A percentile compares a stretch with the other conserved stretches of the same genome.
Conservation (phyloP, 2,888 invertebrate species). For the Osmoderma eremita region DNA sequence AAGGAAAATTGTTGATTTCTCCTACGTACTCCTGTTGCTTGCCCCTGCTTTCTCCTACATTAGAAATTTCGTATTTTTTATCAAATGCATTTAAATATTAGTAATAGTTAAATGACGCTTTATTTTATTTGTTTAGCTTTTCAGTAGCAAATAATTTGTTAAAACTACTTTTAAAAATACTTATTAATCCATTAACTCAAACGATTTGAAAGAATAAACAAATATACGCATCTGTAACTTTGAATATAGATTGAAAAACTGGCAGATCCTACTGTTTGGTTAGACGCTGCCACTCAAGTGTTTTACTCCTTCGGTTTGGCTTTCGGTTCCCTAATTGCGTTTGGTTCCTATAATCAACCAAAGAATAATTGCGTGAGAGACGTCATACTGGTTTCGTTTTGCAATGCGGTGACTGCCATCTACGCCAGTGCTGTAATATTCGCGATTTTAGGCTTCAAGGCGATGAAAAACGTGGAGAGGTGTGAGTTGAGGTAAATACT, state of each 20-base stretch:
- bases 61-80: too few relatives aligned
- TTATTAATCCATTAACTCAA: neutral
- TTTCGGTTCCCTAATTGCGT: slow-evolving; percentile 94
- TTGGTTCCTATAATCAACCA: slow-evolving; percentile 94
- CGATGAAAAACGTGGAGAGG: slow-evolving; percentile 87
- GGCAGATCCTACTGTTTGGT: slow-evolving; percentile 89
- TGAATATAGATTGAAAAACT: slow-evolving; percentile 79
- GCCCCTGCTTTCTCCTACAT: too few relatives aligned
- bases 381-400: slow-evolving; percentile 88
- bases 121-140: too few relatives aligned
- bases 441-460: slow-evolving; percentile 95
- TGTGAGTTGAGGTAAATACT: slow-evolving; percentile 77
- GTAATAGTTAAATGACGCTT: too few relatives aligned
- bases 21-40: too few relatives aligned
- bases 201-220: too few relatives aligned
- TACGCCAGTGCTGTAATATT: slow-evolving; percentile 96
- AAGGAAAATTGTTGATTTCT: too few relatives aligned
- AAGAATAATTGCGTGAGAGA: slow-evolving; percentile 95
- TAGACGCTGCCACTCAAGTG: slow-evolving; percentile 96
- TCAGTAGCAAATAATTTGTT: too few relatives aligned
- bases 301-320: slow-evolving; percentile 96
- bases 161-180: too few relatives aligned
- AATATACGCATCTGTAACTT: neutral
- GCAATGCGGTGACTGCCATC: slow-evolving; percentile 92
- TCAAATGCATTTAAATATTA: too few relatives aligned